These are phyloP conservation scores for Sebastes schlegelii DNA, from an alignment of 2,113 vertebrate genomes.

Conservation along the genomic window DNA sequence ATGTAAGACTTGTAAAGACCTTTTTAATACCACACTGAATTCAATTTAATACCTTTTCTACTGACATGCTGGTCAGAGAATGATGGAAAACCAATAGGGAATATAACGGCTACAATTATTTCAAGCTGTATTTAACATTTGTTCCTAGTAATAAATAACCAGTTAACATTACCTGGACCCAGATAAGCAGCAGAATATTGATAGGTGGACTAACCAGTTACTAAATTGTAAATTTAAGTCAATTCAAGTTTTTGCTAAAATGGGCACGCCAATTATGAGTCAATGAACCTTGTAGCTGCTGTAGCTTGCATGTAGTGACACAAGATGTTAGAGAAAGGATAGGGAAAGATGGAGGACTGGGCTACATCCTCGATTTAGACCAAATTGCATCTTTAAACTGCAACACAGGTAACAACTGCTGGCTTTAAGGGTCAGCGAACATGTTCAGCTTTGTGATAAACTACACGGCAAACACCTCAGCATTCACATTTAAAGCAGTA, in stretches of 20 bases:
- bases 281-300: background rate
- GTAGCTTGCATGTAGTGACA: background rate
- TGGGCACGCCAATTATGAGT: background rate
- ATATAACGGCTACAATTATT: background rate
- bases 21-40: background rate
- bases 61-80: background rate
- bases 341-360: too few relatives aligned
- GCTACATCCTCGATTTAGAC: background rate
- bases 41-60: background rate
- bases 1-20: background rate
- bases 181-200: background rate
- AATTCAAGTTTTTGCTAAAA: background rate
- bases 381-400: background rate
- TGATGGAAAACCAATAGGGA: background rate
- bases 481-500: constrained; percentile 2
- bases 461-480: background rate
- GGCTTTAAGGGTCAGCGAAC: constrained; percentile 21
- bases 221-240: background rate
- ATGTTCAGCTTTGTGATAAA: background rate
- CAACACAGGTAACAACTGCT: constrained; percentile 14
- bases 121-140: background rate
- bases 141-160: background rate
- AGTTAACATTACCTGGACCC: background rate
- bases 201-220: background rate
- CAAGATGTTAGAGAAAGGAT: background rate